phyloP scores from a whole-genome alignment of 2,113 vertebrate species.

The Oreocharis arfaki region DNA sequence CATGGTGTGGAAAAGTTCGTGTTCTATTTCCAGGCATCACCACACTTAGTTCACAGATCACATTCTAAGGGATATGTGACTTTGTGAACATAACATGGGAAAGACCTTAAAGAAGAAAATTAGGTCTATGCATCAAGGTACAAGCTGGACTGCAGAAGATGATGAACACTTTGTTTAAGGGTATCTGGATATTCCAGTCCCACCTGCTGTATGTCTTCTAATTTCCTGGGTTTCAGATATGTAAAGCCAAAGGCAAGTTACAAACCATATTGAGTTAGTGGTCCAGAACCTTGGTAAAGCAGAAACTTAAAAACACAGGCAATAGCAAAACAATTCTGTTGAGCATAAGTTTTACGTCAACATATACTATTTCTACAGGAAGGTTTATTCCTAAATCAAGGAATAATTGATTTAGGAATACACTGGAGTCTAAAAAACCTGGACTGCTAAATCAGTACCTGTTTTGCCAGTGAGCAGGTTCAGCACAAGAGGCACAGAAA shows the following conservation, averaged over 20 bases:
- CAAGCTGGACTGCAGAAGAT: neutral
- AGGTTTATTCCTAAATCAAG: neutral
- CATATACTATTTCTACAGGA: neutral
- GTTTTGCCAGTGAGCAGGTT: neutral
- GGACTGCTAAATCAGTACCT: neutral
- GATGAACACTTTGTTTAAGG: neutral
- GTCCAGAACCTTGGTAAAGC: neutral
- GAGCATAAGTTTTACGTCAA: rapidly evolving
- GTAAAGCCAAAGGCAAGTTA: neutral
- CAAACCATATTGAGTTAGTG: neutral
- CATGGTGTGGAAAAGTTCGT: neutral
- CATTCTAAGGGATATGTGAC: neutral
- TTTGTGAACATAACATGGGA: neutral
- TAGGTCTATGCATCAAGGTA: neutral
- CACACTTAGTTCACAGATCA: neutral
- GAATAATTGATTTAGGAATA: too few species aligned
- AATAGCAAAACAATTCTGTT: neutral
- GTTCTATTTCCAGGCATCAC: neutral
- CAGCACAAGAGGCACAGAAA: neutral
- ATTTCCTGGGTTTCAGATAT: neutral
- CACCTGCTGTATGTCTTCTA: neutral
- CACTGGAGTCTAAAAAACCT: neutral
- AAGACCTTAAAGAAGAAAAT: neutral
- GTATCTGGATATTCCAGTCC: neutral
- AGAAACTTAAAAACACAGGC: neutral